Evolutionary conservation across 1,140 invertebrate species (phyloP).

Genomic region (Dolichoris vasculosae): DNA sequence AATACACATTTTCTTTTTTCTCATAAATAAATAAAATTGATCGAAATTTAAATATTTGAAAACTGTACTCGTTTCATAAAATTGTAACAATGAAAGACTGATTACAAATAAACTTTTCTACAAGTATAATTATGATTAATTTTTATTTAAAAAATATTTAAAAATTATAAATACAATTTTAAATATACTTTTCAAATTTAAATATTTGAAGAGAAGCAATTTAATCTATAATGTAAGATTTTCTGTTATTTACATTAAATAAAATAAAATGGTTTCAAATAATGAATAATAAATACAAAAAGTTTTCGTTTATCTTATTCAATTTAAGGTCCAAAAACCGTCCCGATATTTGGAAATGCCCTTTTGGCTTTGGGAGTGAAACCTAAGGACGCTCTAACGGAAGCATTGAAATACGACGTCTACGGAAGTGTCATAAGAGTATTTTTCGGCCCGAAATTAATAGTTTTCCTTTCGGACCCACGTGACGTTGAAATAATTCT

Average conservation of each 20-base stretch:
- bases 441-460: conserved; percentile 80
- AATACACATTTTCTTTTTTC: too few species aligned
- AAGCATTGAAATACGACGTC: conserved; percentile 70
- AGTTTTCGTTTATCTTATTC: neutral
- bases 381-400: conserved; percentile 75
- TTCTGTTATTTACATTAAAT: too few species aligned
- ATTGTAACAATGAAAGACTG: neutral
- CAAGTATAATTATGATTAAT: neutral
- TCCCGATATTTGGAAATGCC: conserved; percentile 79
- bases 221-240: too few species aligned
- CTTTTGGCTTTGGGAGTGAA: conserved; percentile 73
- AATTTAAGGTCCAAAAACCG: conserved; percentile 63
- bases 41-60: too few species aligned
- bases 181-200: too few species aligned
- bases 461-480: conserved; percentile 80
- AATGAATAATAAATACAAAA: neutral
- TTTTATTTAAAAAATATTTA: neutral
- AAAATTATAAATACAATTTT: too few species aligned
- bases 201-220: too few species aligned
- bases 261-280: too few species aligned
- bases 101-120: neutral
- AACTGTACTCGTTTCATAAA: too few species aligned
- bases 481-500: conserved; percentile 83
- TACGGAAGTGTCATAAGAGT: conserved; percentile 77
- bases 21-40: too few species aligned